phyloP scores from a whole-genome alignment of 2,888 invertebrate genomes.

The Fragum whitleyi region DNA sequence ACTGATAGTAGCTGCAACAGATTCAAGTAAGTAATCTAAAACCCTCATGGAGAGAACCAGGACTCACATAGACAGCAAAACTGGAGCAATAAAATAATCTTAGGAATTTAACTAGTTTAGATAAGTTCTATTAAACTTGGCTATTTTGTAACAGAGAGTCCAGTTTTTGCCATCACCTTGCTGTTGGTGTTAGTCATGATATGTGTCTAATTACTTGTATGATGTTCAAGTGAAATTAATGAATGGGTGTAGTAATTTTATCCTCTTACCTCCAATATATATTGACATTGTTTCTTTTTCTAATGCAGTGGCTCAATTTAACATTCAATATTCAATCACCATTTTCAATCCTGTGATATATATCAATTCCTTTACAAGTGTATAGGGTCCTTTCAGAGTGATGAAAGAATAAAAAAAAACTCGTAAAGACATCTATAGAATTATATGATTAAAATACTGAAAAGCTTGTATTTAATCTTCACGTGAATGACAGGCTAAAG shows the following conservation, averaged over 20 bases:
- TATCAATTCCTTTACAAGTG: not conserved
- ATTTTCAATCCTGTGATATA: not conserved
- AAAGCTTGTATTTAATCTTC: constrained; percentile 3
- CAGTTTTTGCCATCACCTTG: too few relatives aligned
- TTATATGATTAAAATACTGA: constrained; percentile 3
- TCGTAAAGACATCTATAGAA: constrained; percentile 13
- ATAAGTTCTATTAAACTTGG: too few relatives aligned
- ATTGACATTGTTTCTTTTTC: not conserved
- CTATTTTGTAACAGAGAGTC: too few relatives aligned
- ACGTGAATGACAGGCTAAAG: not conserved
- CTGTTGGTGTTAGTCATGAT: too few relatives aligned
- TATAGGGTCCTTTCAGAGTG: not conserved
- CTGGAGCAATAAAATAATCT: too few relatives aligned
- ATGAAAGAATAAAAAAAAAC: not conserved
- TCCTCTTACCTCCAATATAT: too few relatives aligned
- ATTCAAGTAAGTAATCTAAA: constrained; percentile 88
- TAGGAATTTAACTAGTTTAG: too few relatives aligned
- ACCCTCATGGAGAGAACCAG: not conserved
- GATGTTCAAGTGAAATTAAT: too few relatives aligned
- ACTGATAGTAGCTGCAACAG: constrained; percentile 93
- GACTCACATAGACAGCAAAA: too few relatives aligned
- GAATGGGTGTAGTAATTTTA: too few relatives aligned
- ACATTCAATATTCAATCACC: not conserved
- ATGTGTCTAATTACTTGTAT: too few relatives aligned
- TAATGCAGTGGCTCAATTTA: not conserved